These are phyloP conservation scores for Venusia cambrica DNA, from an alignment of 2,888 invertebrate species.

Conservation along the genomic window DNA sequence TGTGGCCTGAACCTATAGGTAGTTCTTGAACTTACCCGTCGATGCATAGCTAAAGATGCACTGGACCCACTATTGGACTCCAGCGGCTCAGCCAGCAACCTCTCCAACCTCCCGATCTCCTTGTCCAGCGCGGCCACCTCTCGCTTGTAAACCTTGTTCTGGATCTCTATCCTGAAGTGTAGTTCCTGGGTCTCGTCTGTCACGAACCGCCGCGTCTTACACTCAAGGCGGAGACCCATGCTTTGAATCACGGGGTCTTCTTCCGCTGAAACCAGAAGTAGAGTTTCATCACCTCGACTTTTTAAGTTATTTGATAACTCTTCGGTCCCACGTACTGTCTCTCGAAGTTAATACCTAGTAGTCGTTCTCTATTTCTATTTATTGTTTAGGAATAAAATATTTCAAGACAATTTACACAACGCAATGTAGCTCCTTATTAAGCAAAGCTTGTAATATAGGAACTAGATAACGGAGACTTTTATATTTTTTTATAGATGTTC, in stretches of 20 bases:
- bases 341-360: too few species aligned
- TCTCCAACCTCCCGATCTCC: slow-evolving; percentile 88
- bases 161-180: slow-evolving; percentile 93
- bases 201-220: slow-evolving; percentile 91
- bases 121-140: slow-evolving; percentile 90
- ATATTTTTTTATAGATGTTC: too few species aligned
- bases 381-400: too few species aligned
- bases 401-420: too few species aligned
- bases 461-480: too few species aligned
- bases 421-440: too few species aligned
- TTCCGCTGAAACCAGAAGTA: slow-evolving; percentile 66
- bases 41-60: slow-evolving; percentile 66
- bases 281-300: too few species aligned
- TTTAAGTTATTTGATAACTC: too few species aligned
- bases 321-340: too few species aligned
- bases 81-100: slow-evolving; percentile 82
- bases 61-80: slow-evolving; percentile 72
- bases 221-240: slow-evolving; percentile 93
- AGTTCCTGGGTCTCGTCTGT: slow-evolving; percentile 91
- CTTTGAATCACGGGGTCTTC: slow-evolving; percentile 93
- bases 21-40: slow-evolving; percentile 54
- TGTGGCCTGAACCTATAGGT: too few species aligned
- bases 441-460: too few species aligned
- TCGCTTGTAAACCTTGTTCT: slow-evolving; percentile 92
- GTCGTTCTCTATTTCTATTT: too few species aligned